These are phyloP conservation scores for Gerris lacustris DNA, from an alignment of 2,888 invertebrate genomes.

Conservation along the genomic window DNA sequence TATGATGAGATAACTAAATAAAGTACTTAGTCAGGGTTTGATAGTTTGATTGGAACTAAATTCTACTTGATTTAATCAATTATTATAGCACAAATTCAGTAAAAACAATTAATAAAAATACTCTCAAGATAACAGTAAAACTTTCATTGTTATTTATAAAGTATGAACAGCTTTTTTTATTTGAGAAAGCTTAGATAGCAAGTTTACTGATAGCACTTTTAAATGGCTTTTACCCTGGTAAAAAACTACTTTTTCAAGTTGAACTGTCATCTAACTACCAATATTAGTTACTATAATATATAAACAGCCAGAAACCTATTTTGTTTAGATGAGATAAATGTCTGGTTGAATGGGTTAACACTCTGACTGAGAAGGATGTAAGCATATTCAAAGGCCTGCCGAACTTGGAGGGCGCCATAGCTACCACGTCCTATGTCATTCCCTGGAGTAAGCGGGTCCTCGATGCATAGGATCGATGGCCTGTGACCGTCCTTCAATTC, in stretches of 20 bases:
- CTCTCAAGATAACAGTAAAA: too few species aligned
- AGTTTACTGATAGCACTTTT: too few species aligned
- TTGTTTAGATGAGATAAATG: constrained; percentile 43
- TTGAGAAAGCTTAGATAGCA: too few species aligned
- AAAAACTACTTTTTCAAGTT: too few species aligned
- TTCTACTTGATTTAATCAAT: too few species aligned
- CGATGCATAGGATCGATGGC: constrained; percentile 88
- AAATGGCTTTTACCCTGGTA: too few species aligned
- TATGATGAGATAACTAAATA: neutral
- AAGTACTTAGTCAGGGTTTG: neutral
- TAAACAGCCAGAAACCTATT: constrained; percentile 35
- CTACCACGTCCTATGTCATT: constrained; percentile 98
- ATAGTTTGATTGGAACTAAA: too few species aligned
- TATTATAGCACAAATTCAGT: too few species aligned
- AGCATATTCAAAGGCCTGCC: constrained; percentile 93
- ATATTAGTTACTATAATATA: neutral
- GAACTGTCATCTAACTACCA: too few species aligned
- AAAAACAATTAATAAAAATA: too few species aligned
- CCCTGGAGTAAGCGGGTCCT: constrained; percentile 89
- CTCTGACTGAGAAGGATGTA: constrained; percentile 72
- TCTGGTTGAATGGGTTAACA: constrained; percentile 44
- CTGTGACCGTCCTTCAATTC: constrained; percentile 91
- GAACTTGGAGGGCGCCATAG: constrained; percentile 81
- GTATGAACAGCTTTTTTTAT: too few species aligned
- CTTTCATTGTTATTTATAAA: too few species aligned